Conservation (phyloP, 2,797 vertebrate species). For the Gymnopithys bicolor region DNA sequence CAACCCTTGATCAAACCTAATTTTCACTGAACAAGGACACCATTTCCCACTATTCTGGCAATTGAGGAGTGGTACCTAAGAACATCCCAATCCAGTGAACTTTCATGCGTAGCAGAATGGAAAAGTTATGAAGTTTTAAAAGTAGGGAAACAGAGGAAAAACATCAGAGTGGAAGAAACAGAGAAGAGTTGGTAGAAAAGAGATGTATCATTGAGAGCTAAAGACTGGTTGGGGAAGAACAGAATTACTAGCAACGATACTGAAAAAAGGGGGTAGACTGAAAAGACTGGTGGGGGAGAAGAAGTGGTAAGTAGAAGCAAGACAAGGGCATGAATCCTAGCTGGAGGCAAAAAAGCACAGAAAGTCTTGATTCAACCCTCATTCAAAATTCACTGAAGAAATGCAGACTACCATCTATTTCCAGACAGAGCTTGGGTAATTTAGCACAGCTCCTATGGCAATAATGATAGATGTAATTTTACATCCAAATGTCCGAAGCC, state of each 20-base stretch:
- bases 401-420: slow-evolving; percentile 53
- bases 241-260: not conserved
- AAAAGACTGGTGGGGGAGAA: not conserved
- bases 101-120: not conserved
- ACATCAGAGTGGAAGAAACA: not conserved
- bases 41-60: not conserved
- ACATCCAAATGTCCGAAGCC: slow-evolving; percentile 71
- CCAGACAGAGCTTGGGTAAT: slow-evolving; percentile 56
- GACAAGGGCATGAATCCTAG: not conserved
- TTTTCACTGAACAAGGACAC: not conserved
- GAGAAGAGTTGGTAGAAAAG: not conserved
- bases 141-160: not conserved
- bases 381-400: slow-evolving; percentile 60
- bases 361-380: slow-evolving; percentile 42
- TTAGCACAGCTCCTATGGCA: slow-evolving; percentile 61
- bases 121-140: not conserved
- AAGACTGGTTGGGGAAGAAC: not conserved
- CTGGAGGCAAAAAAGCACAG: not conserved
- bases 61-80: not conserved
- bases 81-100: not conserved
- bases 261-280: not conserved
- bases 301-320: not conserved
- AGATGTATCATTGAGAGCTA: not conserved
- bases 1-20: not conserved
- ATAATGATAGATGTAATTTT: slow-evolving; percentile 73